Percentiles rank a stretch among this genome's conserved stretches.
phyloP scores from a whole-genome alignment of 1,140 invertebrate genomes.

The Metaphire vulgaris region DNA sequence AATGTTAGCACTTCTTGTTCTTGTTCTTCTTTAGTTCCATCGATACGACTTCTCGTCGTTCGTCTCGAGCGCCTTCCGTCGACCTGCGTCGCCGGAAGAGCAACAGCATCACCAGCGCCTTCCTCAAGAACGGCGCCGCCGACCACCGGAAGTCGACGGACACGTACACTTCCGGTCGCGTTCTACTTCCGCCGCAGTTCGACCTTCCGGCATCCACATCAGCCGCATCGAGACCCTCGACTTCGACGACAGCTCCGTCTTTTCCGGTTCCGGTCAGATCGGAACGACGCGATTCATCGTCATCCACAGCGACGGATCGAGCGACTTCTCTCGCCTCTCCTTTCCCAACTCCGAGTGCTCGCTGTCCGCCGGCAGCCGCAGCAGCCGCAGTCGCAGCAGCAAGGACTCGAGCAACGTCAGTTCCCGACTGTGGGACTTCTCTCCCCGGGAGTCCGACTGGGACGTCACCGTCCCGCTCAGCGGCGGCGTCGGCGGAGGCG shows the following conservation, averaged over 20 bases:
- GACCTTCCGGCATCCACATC: constrained; percentile 28
- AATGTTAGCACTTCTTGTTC: neutral
- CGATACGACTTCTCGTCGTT: constrained; percentile 20
- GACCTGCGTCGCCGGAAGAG: constrained; percentile 21
- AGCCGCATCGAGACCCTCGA: constrained; percentile 27
- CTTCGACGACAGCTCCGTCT: constrained; percentile 19
- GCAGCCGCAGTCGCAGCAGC: constrained; percentile 15
- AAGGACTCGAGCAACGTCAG: constrained; percentile 23
- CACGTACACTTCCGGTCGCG: neutral
- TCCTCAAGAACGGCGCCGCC: constrained; percentile 2
- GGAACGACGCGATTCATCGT: constrained; percentile 25
- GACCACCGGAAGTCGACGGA: constrained; percentile 19
- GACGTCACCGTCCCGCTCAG: constrained; percentile 20
- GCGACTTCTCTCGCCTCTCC: constrained; percentile 22
- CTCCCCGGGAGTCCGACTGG: constrained; percentile 27
- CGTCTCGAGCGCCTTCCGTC: constrained; percentile 17
- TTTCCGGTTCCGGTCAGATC: constrained; percentile 13
- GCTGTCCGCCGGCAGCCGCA: constrained; percentile 16
- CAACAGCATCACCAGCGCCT: neutral
- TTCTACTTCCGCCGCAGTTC: constrained; percentile 7
- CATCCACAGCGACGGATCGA: constrained; percentile 26
- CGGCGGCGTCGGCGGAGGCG: no score
- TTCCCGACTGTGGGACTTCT: constrained; percentile 26
- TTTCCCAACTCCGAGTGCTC: constrained; percentile 28
- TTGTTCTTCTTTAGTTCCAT: constrained; percentile 23